Percentiles rank a stretch among this genome's conserved stretches.
These are phyloP conservation scores for Tamias sibiricus DNA, from an alignment of 2,113 vertebrate genomes.

Conservation along the genomic window DNA sequence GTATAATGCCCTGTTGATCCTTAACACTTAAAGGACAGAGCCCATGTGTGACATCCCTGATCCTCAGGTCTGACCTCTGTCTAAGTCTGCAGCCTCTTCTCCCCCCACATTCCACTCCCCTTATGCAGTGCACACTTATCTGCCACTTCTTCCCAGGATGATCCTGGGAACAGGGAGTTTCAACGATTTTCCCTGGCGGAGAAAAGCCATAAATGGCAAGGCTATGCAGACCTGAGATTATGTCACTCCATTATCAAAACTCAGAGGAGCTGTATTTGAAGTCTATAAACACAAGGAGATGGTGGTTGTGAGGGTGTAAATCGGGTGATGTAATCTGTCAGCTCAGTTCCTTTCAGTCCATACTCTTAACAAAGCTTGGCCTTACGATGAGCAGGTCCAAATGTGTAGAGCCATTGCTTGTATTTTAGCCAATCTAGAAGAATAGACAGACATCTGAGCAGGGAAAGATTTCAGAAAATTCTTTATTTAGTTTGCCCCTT, in stretches of 20 bases:
- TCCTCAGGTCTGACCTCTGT: background rate
- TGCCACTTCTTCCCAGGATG: background rate
- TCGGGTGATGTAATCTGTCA: background rate
- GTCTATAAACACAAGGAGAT: background rate
- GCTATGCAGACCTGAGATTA: background rate
- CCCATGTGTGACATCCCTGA: fast-evolving
- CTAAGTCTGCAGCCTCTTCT: too few relatives aligned
- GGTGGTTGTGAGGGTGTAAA: background rate
- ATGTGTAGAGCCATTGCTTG: background rate
- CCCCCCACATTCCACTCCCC: background rate
- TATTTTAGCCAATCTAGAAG: background rate
- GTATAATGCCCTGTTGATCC: background rate
- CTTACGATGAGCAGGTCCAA: background rate
- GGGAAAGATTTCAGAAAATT: background rate
- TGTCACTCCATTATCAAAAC: background rate
- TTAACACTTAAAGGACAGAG: background rate
- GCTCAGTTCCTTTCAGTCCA: background rate
- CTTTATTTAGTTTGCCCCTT: background rate
- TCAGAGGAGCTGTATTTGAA: background rate
- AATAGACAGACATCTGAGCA: background rate
- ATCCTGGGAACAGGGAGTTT: background rate
- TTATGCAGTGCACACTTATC: background rate
- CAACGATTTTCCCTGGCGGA: background rate
- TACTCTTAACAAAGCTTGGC: conserved; percentile 1
- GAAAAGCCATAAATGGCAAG: background rate